Base-by-base conservation (phyloP, 2,113 vertebrate genomes). In the Notothenia coriiceps region DNA sequence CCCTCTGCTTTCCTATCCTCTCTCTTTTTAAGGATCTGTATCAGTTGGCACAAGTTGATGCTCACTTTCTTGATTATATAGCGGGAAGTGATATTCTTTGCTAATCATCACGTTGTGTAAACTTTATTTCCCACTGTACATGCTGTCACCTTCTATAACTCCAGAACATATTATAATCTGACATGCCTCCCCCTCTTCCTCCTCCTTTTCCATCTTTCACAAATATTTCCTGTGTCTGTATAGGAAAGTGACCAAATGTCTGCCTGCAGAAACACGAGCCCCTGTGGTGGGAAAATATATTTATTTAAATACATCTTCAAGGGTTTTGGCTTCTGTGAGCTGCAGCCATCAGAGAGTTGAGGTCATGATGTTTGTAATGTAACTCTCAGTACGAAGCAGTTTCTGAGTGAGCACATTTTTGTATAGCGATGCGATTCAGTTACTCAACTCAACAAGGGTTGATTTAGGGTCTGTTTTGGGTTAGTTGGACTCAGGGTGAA, bases 301-400 rank as follows among this genome's bases (percentile, higher is more conserved):
- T 63, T 68, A 52, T 6, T 52, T 55, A 47, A 66, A 80, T 44
- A 35, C 17, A 55, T 43, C n/a, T 47, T 52, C 52, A 54, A 13
- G 35, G 35, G 40, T 56, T 59, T 72, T 77, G 57, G 51, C 65
- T 49, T 35, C 61, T 44, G 47, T 77, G 43, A 25, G 47, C 14
- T 56, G 74, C 22, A 49, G 20, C 18, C 18, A 14, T 57, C 46
- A 49, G 62, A 50, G 47, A 54, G 77, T 77, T 66, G 35, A 66
- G 59, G 35, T 40, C 35, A 40, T 40, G 35, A 40, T 40, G 35
- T 40, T 40, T 40, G 35, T 40, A 40, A 7, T 40, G 35, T 40
- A 40, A 7, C 35, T 40, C 35, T 40, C 6, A 40, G 35, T 40
- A 7, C 35, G 35, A 8, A 40, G 35, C 35, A 61, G 22, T 29